phyloP scores from a whole-genome alignment of 2,797 vertebrate genomes.

The Serranus cabrilla region DNA sequence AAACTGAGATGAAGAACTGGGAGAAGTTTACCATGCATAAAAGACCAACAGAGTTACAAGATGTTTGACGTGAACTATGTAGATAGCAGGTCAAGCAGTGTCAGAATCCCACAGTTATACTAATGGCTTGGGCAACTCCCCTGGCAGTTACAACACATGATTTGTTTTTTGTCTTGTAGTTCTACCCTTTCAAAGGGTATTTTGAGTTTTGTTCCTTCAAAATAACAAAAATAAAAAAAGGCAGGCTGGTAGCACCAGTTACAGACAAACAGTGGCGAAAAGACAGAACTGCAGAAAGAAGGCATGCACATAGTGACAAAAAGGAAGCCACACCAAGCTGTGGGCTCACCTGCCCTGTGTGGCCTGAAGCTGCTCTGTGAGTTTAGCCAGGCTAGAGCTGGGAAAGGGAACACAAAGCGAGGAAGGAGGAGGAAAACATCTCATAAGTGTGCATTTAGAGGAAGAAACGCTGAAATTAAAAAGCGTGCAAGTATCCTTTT shows the following conservation, averaged over 20 bases:
- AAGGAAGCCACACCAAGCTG: conserved; percentile 72
- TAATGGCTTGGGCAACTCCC: too few species aligned
- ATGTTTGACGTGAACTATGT: too few species aligned
- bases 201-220: too few species aligned
- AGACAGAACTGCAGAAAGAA: not conserved
- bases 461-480: not conserved
- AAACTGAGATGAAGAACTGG: too few species aligned
- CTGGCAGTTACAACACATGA: too few species aligned
- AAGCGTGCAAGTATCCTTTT: conserved; percentile 16
- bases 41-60: too few species aligned
- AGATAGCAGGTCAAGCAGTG: too few species aligned
- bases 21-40: too few species aligned
- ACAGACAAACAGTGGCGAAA: not conserved
- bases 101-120: too few species aligned
- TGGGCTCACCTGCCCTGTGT: conserved; percentile 87
- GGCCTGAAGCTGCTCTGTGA: conserved; percentile 89
- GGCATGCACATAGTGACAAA: conserved; percentile 46
- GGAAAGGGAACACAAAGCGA: conserved; percentile 45
- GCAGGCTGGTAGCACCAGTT: not conserved
- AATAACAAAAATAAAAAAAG: too few species aligned
- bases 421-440: conserved; percentile 23
- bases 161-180: too few species aligned
- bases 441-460: conserved; percentile 31
- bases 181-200: too few species aligned
- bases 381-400: conserved; percentile 88